Evolutionary conservation across 2,113 vertebrate species (phyloP).

Genomic region (Corythornis madagascariensis): DNA sequence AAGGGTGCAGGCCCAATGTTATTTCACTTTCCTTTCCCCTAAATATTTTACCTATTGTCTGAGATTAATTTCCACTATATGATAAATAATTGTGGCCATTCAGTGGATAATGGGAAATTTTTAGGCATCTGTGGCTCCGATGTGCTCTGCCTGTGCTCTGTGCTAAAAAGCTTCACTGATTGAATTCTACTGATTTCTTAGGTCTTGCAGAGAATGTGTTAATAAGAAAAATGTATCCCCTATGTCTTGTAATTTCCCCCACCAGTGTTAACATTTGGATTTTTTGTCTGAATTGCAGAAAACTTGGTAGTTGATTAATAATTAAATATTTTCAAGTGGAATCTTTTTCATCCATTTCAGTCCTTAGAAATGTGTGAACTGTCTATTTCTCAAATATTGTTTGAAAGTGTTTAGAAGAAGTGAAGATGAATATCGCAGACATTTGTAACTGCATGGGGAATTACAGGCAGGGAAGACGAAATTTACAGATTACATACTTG

Average conservation of each 20-base stretch:
- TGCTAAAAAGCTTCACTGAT: neutral
- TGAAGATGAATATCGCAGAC: conserved; percentile 8
- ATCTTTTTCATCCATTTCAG: neutral
- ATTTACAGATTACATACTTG: neutral
- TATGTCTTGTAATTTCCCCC: neutral
- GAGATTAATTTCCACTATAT: neutral
- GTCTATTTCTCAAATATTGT: neutral
- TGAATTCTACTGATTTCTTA: neutral
- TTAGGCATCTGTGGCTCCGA: neutral
- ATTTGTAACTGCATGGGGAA: neutral
- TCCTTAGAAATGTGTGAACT: neutral
- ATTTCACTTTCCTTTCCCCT: neutral
- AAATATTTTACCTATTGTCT: neutral
- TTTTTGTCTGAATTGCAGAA: neutral
- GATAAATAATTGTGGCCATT: neutral
- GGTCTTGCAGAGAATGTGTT: neutral
- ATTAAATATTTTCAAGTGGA: neutral
- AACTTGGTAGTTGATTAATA: neutral
- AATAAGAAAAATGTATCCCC: neutral
- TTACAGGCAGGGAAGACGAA: conserved; percentile 1
- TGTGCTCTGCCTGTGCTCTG: neutral
- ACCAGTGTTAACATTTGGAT: neutral
- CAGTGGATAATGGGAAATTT: neutral
- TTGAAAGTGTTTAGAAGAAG: neutral
- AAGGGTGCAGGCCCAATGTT: neutral